Percentiles rank a stretch among this genome's conserved stretches.
Conservation (phyloP, 2,797 vertebrate species). For the Arctocebus calabarensis region DNA sequence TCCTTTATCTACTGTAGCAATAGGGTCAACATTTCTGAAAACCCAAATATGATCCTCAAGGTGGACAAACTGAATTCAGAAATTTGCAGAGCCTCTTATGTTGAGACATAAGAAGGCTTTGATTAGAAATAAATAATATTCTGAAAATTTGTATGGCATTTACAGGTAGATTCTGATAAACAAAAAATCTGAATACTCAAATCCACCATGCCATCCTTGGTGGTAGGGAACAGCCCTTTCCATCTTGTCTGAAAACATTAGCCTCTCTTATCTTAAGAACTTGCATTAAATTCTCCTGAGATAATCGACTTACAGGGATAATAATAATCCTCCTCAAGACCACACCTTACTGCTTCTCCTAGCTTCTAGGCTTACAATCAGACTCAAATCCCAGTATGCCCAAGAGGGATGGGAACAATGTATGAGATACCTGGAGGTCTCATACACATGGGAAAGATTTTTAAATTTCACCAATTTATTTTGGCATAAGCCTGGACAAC, state of each 20-base stretch:
- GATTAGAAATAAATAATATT: not conserved
- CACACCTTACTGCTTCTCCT: rapidly evolving
- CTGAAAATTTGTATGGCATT: not conserved
- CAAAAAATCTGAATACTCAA: not conserved
- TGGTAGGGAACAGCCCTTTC: not conserved
- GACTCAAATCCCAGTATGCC: not conserved
- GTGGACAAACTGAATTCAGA: not conserved
- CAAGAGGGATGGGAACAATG: not conserved
- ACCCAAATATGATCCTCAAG: not conserved
- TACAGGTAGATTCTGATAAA: not conserved
- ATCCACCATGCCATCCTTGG: not conserved
- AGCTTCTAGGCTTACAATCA: not conserved
- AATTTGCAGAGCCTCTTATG: not conserved
- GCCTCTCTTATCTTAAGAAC: not conserved
- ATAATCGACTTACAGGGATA: not conserved
- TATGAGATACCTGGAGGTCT: not conserved
- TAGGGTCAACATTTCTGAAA: not conserved
- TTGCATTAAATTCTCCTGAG: not conserved
- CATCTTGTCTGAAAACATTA: not conserved
- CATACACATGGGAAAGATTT: not conserved
- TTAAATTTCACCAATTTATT: not conserved
- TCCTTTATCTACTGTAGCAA: not conserved
- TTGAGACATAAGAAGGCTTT: not conserved
- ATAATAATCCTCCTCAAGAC: not conserved
- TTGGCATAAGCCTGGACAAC: not conserved